Evolutionary conservation across 2,888 invertebrate species (phyloP), one percentile per base, ranked within the genome.

Genomic region (Macaria liturata): DNA sequence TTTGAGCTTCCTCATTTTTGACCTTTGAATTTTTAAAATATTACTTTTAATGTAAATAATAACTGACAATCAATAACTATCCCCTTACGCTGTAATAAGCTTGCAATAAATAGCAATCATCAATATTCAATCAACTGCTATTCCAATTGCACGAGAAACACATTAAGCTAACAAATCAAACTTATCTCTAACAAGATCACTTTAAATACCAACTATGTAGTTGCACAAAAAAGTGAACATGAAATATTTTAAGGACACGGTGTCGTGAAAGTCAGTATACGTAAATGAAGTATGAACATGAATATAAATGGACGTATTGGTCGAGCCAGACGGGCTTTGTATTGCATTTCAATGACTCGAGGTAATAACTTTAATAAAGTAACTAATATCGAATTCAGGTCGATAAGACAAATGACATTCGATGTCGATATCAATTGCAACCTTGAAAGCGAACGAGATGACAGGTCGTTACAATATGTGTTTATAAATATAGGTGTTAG

Each of bases 391-490:
- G 61, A 74, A 81, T 79, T 77, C 73, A 80, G 80, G 80, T 83
- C 83, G 79, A 70, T 71, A 71, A 71, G 68, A 75, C 69, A 70
- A 67, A 74, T 70, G 74, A 71, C 78, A 79, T 77, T 80, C 75
- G 70, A 73, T 71, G 71, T 55, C 50, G 64, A 61, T 86, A 81
- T 86, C 76, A 72, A 75, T 86, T 84, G 80, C 76, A 85, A 83
- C 89, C 90, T 90, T 91, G 88, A 83, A 75, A 68, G 65, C 69
- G 75, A 81, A 78, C 72, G 73, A 75, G 75, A 74, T 73, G 81
- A 78, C 81, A 84, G 80, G 80, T 73, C 76, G 73, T 72, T 73
- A 67, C 67, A 70, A 65, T 49, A 68, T 55, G 70, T 76, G 72
- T 75, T 64, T 70, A 64, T 20, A 20, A 20, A 20, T 20, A 20